phyloP scores from a whole-genome alignment of 2,797 vertebrate genomes.

The Kryptopterus vitreolus region DNA sequence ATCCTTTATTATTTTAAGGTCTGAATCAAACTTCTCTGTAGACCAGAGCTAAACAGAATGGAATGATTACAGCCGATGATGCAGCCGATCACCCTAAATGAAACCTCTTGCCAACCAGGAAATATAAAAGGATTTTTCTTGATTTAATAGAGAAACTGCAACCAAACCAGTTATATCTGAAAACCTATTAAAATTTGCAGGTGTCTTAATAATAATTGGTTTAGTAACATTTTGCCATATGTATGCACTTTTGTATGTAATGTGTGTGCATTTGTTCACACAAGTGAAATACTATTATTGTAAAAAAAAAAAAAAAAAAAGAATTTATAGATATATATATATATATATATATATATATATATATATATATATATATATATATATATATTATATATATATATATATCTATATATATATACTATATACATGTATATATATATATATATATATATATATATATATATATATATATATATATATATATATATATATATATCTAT shows the following conservation, averaged over 20 bases:
- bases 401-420: no score
- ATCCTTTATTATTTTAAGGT: slow-evolving; percentile 59
- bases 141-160: slow-evolving; percentile 5
- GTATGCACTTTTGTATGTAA: background rate
- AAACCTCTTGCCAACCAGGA: background rate
- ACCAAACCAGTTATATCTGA: background rate
- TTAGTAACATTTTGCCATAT: background rate
- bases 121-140: background rate
- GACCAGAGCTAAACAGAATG: slow-evolving; percentile 59
- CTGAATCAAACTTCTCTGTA: slow-evolving; percentile 70
- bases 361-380: no score
- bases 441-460: no score
- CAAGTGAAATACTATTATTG: background rate
- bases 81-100: background rate
- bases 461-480: no score
- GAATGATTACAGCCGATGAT: background rate
- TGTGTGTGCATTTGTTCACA: background rate
- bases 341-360: no score
- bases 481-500: no score
- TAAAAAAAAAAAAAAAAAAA: background rate
- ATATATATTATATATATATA: no score
- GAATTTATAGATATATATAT: no score
- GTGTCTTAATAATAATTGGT: background rate
- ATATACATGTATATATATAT: no score
- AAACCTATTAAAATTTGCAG: background rate